Base-by-base conservation (phyloP, 2,888 invertebrate species). In the Fabriciana adippe region DNA sequence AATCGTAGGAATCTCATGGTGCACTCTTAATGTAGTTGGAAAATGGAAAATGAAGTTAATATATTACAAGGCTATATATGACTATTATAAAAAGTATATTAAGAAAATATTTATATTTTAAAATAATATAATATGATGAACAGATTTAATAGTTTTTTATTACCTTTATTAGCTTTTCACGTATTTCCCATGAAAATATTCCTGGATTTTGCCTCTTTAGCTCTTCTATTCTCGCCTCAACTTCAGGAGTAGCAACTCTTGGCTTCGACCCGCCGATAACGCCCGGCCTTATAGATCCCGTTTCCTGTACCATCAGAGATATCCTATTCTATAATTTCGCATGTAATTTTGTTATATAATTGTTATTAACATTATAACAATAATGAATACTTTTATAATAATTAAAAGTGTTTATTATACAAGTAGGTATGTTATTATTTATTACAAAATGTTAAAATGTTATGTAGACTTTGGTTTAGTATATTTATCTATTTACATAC, bases 181-280 rank as follows among this genome's bases (percentile, higher is more conserved):
- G 94, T 79, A 99, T 98, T 88, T 99, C 99, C 97, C 97, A 98
- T 64, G 97, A 97, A 91, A 97, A 98, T 77, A 98, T 97, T n/a
- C 97, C 96, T 0, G 98, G 98, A 85, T 98, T 97, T 78, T 96
- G 96, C 76, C 96, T 95, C 87, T 97, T 98, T 84, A 98, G 95
- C 72, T 97, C 96, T 81, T 98, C 97, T 74, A 99, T 98, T 73
- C 96, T 95, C 65, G 95, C 94, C 87, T 99, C 99, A 54, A 99
- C 97, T 85, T 98, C 98, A 2, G 97, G 97, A 11, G 98, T 98
- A 31, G 98, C 97, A 11, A 98, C 97, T 70, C 98, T 94, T 5
- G 98, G 98, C 85, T 98, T 98, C 64, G 97, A 97, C 15, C 98
- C 98, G 2, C 98, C 98, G 87, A 98, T 98, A 63, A 98, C 97